Evolutionary conservation across 1,140 invertebrate species (phyloP).

Genomic region (Drosophila trapezifrons): DNA sequence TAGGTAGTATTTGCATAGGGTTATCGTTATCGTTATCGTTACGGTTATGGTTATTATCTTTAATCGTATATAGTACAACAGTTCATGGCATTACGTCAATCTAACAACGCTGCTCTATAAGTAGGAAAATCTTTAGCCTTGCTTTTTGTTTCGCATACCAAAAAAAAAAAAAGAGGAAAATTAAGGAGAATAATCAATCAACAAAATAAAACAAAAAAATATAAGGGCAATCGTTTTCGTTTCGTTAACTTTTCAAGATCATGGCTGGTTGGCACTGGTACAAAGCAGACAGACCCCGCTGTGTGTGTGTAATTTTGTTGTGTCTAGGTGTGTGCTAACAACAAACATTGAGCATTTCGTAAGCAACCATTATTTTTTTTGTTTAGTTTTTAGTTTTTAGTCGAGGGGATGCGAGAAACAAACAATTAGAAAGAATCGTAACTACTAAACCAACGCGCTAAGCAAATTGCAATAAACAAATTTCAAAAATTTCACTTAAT

Average conservation of each 20-base stretch:
- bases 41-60: conserved; percentile 42
- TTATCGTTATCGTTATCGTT: conserved; percentile 40
- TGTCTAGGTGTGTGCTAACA: conserved; percentile 43
- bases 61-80: conserved; percentile 70
- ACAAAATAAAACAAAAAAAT: conserved; percentile 33
- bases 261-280: conserved; percentile 70
- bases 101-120: conserved; percentile 60
- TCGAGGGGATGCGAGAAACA: conserved; percentile 42
- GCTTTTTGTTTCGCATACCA: conserved; percentile 31
- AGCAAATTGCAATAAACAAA: conserved; percentile 76
- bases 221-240: conserved; percentile 35
- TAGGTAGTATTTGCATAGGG: conserved; percentile 40
- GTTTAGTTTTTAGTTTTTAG: conserved; percentile 25
- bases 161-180: conserved; percentile 5
- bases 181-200: conserved; percentile 46
- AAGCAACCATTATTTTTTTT: conserved; percentile 50
- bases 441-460: conserved; percentile 70
- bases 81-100: conserved; percentile 66
- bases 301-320: conserved; percentile 24
- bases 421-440: conserved; percentile 58
- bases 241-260: conserved; percentile 47
- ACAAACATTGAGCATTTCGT: conserved; percentile 75
- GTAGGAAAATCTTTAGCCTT: conserved; percentile 57
- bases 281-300: conserved; percentile 57
- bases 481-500: conserved; percentile 71